phyloP scores from a whole-genome alignment of 2,113 vertebrate genomes.

The Narcine bancroftii region DNA sequence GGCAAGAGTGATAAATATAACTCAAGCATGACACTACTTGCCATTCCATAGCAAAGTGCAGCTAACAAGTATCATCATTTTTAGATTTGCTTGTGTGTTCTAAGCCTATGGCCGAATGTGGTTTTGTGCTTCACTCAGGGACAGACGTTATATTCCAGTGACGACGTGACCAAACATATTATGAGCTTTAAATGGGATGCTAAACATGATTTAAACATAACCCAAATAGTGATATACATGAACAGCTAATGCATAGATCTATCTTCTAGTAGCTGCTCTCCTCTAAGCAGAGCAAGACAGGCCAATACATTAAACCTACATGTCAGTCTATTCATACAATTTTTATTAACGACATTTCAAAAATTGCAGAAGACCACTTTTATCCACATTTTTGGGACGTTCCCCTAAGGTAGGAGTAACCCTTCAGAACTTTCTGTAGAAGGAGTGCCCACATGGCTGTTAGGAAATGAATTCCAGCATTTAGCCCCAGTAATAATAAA shows the following conservation, averaged over 20 bases:
- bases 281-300: background rate
- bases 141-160: background rate
- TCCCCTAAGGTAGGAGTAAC: no score
- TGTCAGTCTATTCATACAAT: background rate
- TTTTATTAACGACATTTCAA: background rate
- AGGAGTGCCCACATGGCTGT: no score
- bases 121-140: background rate
- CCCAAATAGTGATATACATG: background rate
- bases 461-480: no score
- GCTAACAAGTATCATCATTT: background rate
- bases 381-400: no score
- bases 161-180: background rate
- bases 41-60: background rate
- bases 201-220: background rate
- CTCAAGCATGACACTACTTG: background rate
- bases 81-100: background rate
- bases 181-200: background rate
- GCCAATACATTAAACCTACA: background rate
- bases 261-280: background rate
- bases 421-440: no score
- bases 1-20: background rate
- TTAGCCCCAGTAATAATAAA: no score
- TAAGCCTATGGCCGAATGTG: background rate
- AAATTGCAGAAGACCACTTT: background rate
- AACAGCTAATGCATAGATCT: background rate